These are phyloP conservation scores for Musca domestica DNA, from an alignment of 1,140 invertebrate genomes.

Conservation along the genomic window DNA sequence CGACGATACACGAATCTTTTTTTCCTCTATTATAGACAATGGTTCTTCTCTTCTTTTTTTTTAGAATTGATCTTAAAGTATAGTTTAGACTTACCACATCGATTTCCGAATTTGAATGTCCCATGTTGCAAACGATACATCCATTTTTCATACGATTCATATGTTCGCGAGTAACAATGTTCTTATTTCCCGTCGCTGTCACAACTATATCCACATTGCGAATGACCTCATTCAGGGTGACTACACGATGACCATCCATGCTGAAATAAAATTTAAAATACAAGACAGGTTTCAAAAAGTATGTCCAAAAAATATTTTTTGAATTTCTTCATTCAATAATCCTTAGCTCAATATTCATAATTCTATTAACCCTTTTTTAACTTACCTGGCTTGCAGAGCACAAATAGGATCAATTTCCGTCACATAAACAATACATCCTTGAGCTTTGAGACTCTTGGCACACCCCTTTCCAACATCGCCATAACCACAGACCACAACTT, in stretches of 20 bases:
- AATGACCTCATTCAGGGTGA: constrained; percentile 89
- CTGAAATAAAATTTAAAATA: constrained; percentile 56
- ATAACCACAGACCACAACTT: constrained; percentile 95
- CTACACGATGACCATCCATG: constrained; percentile 95
- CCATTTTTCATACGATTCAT: constrained; percentile 97
- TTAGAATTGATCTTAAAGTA: too few species aligned
- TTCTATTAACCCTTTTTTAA: not conserved
- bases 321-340: not conserved
- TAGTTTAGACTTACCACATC: constrained; percentile 74
- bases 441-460: constrained; percentile 88
- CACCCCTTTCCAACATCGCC: constrained; percentile 99
- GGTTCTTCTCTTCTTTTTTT: too few species aligned
- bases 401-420: constrained; percentile 99
- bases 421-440: constrained; percentile 90
- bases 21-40: too few species aligned
- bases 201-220: constrained; percentile 89
- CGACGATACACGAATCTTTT: too few species aligned
- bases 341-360: not conserved
- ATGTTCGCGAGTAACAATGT: constrained; percentile 89
- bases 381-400: constrained; percentile 89
- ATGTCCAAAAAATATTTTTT: not conserved
- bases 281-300: not conserved
- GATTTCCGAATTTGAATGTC: constrained; percentile 96
- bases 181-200: constrained; percentile 95
- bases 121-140: constrained; percentile 96